Conservation (phyloP, 2,797 vertebrate genomes). For the Limnodromus scolopaceus region DNA sequence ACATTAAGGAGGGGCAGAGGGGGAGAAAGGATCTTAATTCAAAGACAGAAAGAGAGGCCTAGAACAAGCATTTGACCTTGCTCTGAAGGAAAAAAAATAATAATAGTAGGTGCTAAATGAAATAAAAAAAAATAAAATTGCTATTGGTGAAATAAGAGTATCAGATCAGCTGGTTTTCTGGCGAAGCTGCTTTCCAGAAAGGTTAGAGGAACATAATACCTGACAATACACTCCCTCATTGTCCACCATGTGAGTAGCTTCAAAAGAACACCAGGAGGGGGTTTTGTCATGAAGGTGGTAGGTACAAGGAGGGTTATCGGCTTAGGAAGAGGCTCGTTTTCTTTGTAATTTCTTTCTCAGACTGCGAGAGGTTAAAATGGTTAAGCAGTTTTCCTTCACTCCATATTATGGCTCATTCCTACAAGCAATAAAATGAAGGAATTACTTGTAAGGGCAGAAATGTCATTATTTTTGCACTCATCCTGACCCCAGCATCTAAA, state of each 20-base stretch:
- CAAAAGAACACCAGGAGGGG: constrained; percentile 33
- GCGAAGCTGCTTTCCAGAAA: constrained; percentile 23
- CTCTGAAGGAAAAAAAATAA: background rate
- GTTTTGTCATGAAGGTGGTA: constrained; percentile 4
- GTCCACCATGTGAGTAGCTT: background rate
- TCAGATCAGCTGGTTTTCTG: constrained; percentile 17
- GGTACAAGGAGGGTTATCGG: background rate
- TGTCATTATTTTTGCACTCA: constrained; percentile 75
- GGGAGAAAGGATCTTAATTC: constrained; percentile 22
- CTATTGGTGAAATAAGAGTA: constrained; percentile 17
- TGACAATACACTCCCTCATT: background rate
- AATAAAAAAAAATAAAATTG: background rate
- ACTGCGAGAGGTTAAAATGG: constrained; percentile 67
- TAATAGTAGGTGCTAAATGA: background rate
- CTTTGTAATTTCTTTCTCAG: constrained; percentile 52
- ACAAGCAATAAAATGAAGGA: constrained; percentile 66
- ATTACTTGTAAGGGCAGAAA: constrained; percentile 72
- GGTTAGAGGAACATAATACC: background rate
- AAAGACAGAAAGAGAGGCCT: constrained; percentile 11
- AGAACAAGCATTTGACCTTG: constrained; percentile 47
- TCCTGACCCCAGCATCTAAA: constrained; percentile 75
- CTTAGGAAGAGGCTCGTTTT: background rate
- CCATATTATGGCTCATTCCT: constrained; percentile 57
- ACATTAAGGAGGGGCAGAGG: background rate
- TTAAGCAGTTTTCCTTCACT: constrained; percentile 60